phyloP scores from a whole-genome alignment of 2,797 vertebrate genomes.

The Cryptoprocta ferox region DNA sequence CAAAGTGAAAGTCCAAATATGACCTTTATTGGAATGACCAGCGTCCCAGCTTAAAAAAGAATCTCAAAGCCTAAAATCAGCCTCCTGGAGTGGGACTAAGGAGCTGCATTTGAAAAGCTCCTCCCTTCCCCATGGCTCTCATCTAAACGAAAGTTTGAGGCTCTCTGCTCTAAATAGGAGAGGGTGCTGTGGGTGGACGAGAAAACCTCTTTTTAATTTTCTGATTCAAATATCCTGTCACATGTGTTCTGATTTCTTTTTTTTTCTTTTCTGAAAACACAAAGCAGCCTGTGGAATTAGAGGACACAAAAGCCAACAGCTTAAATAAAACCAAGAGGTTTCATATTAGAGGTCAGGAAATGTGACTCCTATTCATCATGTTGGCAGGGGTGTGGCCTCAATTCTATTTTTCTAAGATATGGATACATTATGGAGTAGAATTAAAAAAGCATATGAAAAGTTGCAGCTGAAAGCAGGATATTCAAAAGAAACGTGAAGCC shows the following conservation, averaged over 20 bases:
- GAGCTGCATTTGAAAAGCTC: neutral
- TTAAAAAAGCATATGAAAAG: neutral
- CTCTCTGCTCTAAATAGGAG: neutral
- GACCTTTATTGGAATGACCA: slow-evolving; percentile 11
- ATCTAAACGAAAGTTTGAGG: neutral
- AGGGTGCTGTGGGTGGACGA: neutral
- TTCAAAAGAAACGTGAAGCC: neutral
- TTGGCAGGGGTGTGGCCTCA: neutral
- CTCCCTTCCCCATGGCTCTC: neutral
- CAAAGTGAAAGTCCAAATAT: slow-evolving; percentile 30
- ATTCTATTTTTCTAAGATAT: slow-evolving; percentile 8
- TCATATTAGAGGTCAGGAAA: neutral
- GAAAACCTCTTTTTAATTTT: slow-evolving; percentile 6
- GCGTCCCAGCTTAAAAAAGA: slow-evolving; percentile 13
- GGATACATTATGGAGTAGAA: neutral
- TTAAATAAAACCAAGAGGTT: neutral
- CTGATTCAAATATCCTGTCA: neutral
- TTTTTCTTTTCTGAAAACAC: slow-evolving; percentile 35
- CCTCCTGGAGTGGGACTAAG: neutral
- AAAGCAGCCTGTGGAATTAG: slow-evolving; percentile 42
- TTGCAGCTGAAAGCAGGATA: neutral
- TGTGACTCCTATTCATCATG: neutral
- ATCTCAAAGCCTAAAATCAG: slow-evolving; percentile 31
- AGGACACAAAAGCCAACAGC: slow-evolving; percentile 4
- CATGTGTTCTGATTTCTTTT: neutral